Base-by-base conservation (phyloP, 2,113 vertebrate genomes). In the Neofelis nebulosa region DNA sequence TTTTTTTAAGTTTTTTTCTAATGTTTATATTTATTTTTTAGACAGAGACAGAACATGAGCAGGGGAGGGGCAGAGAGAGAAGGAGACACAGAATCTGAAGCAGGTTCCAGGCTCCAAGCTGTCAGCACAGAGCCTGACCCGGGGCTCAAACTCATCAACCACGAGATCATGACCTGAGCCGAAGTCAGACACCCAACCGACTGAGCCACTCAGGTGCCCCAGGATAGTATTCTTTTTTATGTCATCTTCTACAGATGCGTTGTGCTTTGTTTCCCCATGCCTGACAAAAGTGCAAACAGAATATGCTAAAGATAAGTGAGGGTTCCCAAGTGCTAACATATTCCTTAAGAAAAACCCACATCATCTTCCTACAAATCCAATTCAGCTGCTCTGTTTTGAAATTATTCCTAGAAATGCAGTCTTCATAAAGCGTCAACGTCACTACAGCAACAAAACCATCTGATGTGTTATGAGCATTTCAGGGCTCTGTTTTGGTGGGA, bases 351-450 rank as follows among this genome's bases (percentile, higher is more conserved):
- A 95, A 97, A 87, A 33, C 5, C 79, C 15, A 74, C 8, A n/a
- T 66, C 87, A 41, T 94, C 69, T 96, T 92, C 27, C 19, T 92
- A 31, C 31, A 88, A 90, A 87, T 87, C 41, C 41, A 84, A 57
- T 69, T 92, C 36, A 71, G 71, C 50, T 68, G 9, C n/a, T 88
- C 12, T 91, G 15, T 88, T 92, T 84, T 79, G n/a, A 93, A 97
- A 93, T 88, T 81, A 66, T 87, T 97, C 78, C 76, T 71, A 50
- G 33, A 95, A 97, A 93, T 78, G 11, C 18, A 68, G 7, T 95
- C 52, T 97, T 94, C 41, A 80, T 36, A 80, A 97, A 84, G 66
- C 11, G 94, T 86, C 3, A 2, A 90, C 92, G 78, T 90, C 41
- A 38, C 31, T 61, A 48, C 19, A 93, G 84, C 25, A 93, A 92